Base-by-base conservation (phyloP, 2,888 invertebrate species). In the Leuctra nigra region DNA sequence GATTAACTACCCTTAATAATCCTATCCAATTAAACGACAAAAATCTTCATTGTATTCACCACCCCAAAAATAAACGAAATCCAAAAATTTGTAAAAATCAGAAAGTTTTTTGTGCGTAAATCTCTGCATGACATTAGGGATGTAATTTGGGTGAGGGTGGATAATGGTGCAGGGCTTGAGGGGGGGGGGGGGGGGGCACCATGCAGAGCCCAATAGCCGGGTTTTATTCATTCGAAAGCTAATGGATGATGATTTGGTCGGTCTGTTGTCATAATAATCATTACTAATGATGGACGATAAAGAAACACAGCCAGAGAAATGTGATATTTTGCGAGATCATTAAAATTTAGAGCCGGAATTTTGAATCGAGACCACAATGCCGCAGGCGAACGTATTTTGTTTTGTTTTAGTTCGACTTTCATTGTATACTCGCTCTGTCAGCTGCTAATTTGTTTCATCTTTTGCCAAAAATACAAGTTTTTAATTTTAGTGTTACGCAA, bases 181-280 rank as follows among this genome's bases (percentile, higher is more conserved):
- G 29, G 25, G 25, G 2, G 11, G 14, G 33, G 48, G 22, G 2
- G 24, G 46, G 14, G 18, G 50, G 50, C 11, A 11, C 11, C 29
- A 33, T 16, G 33, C 22, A 16, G 50, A 20, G 50, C 14, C 33
- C 33, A 29, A 50, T 35, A 18, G 18, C 14, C 9, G 14, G 33
- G 33, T 50, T 35, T 50, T 20, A 33, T 50, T 23, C 29, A 50
- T 50, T 29, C 23, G 44, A 35, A 33, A 50, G 33, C 35, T 50
- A 50, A 50, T 50, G 50, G 50, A 50, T 20, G 50, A 2, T 22
- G 50, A 41, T n/a, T 41, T 16, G 48, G 44, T 44, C 44, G 22
- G 23, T 7, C 35, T 50, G 33, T 50, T 50, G 33, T 50, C 50
- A 35, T 35, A 48, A 48, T 29, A 50, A 50, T 50, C 50, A 50